Evolutionary conservation across 92 coral and sea anemone genomes (phyloP), one percentile per base, ranked within the genome.

Genomic region (Palythoa grandiflora): DNA sequence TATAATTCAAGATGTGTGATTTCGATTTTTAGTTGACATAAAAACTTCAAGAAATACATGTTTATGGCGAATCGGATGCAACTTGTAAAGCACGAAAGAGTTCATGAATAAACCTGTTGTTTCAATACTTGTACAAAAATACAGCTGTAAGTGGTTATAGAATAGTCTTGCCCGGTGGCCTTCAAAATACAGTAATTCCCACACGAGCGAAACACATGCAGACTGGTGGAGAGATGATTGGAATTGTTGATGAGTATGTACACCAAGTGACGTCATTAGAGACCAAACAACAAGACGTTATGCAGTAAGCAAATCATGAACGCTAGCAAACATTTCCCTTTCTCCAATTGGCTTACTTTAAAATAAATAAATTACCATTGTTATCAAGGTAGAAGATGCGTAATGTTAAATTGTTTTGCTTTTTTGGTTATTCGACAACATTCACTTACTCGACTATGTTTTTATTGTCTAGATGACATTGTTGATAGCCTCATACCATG

Each of bases 101-200:
- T 70, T 70, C 74, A 71, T 35, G 76, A 38, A 7, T 35, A 71
- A 35, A 71, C 76, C 47, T 71, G 76, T 71, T 71, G 36, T 21
- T 71, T 71, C 74, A 70, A 70, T 70, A 70, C 74, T 70, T 70
- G 74, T 70, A 37, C 74, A 70, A 70, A 70, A 70, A 70, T 70
- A 70, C 74, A 70, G 74, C 39, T 70, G 74, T 70, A 16, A 6
- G 74, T 70, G 74, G 74, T 71, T 71, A 71, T 71, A 35, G 76
- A 39, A 71, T 71, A 71, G 76, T 37, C 50, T 71, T 71, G 76
- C 35, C 76, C 16, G 76, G 51, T 71, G 76, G 76, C 76, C 76
- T 71, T 71, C 76, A 35, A 71, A 71, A 35, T 68, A 19, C 73
- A 68, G 73, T 68, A 68, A 36, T 68, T 68, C 73, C 73, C 73